Conservation (phyloP, 2,797 vertebrate species). For the Synaphobranchus kaupii region DNA sequence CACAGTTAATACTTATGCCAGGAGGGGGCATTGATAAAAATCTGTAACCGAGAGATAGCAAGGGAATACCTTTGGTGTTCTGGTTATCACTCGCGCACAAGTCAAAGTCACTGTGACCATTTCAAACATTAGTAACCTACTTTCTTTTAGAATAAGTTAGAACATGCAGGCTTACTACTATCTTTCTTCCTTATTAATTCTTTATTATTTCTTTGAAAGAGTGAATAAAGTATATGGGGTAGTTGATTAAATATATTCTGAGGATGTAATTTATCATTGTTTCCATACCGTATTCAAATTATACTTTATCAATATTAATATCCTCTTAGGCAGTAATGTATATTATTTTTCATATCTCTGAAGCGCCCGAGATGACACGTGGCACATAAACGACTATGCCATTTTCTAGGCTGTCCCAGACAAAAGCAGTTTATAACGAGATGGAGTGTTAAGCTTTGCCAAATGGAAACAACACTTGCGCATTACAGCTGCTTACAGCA, state of each 20-base stretch:
- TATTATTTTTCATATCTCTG: conserved; percentile 14
- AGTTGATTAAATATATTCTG: not conserved
- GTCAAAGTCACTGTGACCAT: not conserved
- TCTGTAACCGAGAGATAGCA: not conserved
- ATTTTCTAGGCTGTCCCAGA: conserved; percentile 23
- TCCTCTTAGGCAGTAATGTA: not conserved
- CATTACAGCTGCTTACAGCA: conserved; percentile 57
- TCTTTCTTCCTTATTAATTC: not conserved
- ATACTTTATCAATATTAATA: conserved; percentile 6
- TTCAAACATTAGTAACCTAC: not conserved
- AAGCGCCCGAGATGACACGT: not conserved
- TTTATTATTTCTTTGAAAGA: not conserved
- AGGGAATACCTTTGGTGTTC: not conserved
- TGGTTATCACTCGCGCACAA: not conserved
- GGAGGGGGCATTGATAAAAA: not conserved
- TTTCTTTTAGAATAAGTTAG: not conserved
- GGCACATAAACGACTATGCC: not conserved
- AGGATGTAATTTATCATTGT: not conserved
- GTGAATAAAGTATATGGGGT: not conserved
- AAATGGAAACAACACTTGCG: conserved; percentile 52
- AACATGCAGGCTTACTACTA: not conserved
- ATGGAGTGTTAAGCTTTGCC: conserved; percentile 35
- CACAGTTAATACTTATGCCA: not conserved
- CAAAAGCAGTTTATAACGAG: conserved; percentile 16
- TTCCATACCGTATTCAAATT: not conserved